These are phyloP conservation scores for Daphoenositta chrysoptera DNA, from an alignment of 2,113 vertebrate genomes.

Conservation along the genomic window DNA sequence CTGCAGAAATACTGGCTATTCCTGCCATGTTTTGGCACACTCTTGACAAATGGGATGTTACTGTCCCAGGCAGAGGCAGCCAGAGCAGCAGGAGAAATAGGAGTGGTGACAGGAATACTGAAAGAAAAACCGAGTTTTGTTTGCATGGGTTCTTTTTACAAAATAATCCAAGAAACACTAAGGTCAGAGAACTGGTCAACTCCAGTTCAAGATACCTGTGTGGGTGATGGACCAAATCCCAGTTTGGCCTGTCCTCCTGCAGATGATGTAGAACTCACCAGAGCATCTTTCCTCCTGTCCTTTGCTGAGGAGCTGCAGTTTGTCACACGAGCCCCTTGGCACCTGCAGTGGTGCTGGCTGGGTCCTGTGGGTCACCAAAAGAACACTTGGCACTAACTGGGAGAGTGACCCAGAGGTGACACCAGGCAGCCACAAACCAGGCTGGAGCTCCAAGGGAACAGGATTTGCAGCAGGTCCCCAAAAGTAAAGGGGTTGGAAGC, in stretches of 20 bases:
- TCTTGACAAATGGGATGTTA: not conserved
- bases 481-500: not conserved
- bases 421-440: not conserved
- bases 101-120: not conserved
- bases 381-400: rapidly evolving
- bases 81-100: not conserved
- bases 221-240: not conserved
- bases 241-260: not conserved
- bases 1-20: not conserved
- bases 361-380: not conserved
- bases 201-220: not conserved
- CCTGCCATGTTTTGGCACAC: not conserved
- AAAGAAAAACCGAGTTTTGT: not conserved
- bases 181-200: not conserved
- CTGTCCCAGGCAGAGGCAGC: not conserved
- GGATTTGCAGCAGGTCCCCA: not conserved
- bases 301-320: not conserved
- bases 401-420: not conserved
- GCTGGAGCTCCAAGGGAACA: not conserved
- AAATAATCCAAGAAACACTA: not conserved
- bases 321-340: not conserved
- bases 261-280: not conserved
- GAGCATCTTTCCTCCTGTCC: not conserved
- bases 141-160: rapidly evolving
- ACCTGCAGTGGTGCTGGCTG: not conserved